These are phyloP conservation scores for Brenthis hecate DNA, from an alignment of 2,888 invertebrate species.

Conservation along the genomic window DNA sequence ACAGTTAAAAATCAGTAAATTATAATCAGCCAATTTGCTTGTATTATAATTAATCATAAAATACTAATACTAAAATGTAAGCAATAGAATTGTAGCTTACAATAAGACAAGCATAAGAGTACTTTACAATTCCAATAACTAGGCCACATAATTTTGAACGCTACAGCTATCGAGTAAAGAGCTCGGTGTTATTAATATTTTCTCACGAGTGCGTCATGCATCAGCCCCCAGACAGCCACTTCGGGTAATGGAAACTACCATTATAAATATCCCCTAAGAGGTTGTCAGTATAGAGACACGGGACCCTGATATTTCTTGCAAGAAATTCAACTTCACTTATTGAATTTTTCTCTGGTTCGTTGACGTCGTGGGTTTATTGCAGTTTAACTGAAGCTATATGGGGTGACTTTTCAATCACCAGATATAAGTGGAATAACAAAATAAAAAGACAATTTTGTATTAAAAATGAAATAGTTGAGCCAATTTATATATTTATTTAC, in stretches of 20 bases:
- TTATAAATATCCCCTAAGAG: conserved; percentile 77
- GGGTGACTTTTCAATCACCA: conserved; percentile 1
- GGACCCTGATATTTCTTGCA: conserved; percentile 64
- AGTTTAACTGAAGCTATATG: conserved; percentile 6
- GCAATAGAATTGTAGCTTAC: no score
- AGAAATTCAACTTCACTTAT: conserved; percentile 35
- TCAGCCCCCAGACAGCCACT: conserved; percentile 63
- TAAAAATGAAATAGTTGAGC: no score
- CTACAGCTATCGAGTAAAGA: conserved; percentile 20
- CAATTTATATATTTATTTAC: no score
- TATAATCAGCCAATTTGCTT: no score
- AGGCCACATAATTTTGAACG: conserved; percentile 1
- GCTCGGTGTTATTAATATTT: conserved; percentile 43
- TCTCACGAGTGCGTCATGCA: conserved; percentile 64
- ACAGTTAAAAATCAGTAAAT: no score
- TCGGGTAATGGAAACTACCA: conserved; percentile 72
- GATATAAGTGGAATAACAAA: no score
- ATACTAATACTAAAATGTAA: no score
- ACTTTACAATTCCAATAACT: background rate
- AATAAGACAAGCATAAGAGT: background rate
- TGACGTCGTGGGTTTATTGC: conserved; percentile 18
- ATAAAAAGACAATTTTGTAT: no score
- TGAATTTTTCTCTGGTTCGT: conserved; percentile 25
- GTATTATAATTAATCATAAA: no score
- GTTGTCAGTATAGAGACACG: conserved; percentile 57